A percentile compares a stretch with the other conserved stretches of the same genome.
Evolutionary conservation across 2,888 invertebrate species (phyloP).

Genomic region (Hydrotaea diabolus): DNA sequence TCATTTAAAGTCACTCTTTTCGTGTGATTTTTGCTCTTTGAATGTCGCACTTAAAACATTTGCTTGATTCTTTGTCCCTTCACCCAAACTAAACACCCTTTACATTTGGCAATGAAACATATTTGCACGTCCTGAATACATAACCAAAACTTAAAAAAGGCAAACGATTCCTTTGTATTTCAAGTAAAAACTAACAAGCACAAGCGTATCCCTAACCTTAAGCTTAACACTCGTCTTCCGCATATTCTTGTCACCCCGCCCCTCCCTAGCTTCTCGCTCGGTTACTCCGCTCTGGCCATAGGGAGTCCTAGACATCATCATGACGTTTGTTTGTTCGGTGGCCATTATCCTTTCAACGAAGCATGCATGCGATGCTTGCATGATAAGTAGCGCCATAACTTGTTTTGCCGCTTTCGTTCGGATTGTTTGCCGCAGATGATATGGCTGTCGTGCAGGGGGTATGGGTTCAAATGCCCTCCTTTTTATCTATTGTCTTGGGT

Average conservation of each 20-base stretch:
- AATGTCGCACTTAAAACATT: too few relatives aligned
- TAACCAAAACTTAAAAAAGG: slow-evolving; percentile 36
- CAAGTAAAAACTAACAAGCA: slow-evolving; percentile 15
- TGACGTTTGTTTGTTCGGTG: slow-evolving; percentile 52
- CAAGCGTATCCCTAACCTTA: slow-evolving; percentile 22
- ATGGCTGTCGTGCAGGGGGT: slow-evolving; percentile 20
- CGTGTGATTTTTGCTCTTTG: too few relatives aligned
- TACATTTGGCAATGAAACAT: slow-evolving; percentile 57
- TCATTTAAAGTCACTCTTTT: too few relatives aligned
- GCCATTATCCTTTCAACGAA: slow-evolving; percentile 22
- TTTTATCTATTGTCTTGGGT: background rate
- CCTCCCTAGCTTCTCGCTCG: background rate
- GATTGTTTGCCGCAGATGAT: slow-evolving; percentile 42
- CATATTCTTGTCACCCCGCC: background rate
- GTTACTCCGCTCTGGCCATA: slow-evolving; percentile 6
- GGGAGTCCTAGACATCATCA: slow-evolving; percentile 53
- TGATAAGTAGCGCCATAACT: slow-evolving; percentile 59
- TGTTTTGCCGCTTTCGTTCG: slow-evolving; percentile 26
- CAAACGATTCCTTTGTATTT: slow-evolving; percentile 17
- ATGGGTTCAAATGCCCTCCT: background rate
- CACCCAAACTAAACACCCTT: background rate
- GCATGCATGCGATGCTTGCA: slow-evolving; percentile 59
- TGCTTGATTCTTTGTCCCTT: too few relatives aligned
- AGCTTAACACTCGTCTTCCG: slow-evolving; percentile 3
- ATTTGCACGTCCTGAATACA: slow-evolving; percentile 60